Conservation (phyloP, 2,797 vertebrate species). For the Gymnothorax reevesii region DNA sequence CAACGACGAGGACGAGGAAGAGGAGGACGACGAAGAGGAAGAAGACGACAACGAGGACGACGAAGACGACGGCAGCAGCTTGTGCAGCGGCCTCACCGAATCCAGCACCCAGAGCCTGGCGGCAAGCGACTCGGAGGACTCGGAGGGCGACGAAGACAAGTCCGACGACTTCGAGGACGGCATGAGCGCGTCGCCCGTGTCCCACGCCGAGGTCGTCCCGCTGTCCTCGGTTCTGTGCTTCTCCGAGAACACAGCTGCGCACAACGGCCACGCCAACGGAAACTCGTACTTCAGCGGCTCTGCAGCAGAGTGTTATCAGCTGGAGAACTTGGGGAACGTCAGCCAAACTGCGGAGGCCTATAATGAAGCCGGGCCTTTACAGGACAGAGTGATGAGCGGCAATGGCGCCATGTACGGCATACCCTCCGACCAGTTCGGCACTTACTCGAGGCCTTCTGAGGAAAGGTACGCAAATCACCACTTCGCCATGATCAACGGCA, state of each 20-base stretch:
- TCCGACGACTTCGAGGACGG: conserved; percentile 66
- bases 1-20: conserved; percentile 75
- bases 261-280: conserved; percentile 83
- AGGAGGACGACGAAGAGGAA: conserved; percentile 69
- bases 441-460: conserved; percentile 77
- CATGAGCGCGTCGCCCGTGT: conserved; percentile 62
- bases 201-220: conserved; percentile 76
- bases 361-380: conserved; percentile 65
- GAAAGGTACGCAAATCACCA: conserved; percentile 75
- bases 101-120: conserved; percentile 92
- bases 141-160: conserved; percentile 83
- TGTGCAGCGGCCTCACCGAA: conserved; percentile 90
- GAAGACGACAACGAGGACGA: conserved; percentile 64
- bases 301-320: conserved; percentile 89
- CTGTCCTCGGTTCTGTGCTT: conserved; percentile 88
- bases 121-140: conserved; percentile 86
- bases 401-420: conserved; percentile 79
- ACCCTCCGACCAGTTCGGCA: conserved; percentile 82
- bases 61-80: conserved; percentile 83
- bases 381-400: conserved; percentile 78
- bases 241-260: conserved; percentile 76
- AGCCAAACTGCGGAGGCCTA: conserved; percentile 79
- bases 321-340: conserved; percentile 73
- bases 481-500: conserved; percentile 74
- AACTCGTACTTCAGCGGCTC: conserved; percentile 84